Conservation (phyloP, 1,140 invertebrate genomes). For the Cotesia chilonis region DNA sequence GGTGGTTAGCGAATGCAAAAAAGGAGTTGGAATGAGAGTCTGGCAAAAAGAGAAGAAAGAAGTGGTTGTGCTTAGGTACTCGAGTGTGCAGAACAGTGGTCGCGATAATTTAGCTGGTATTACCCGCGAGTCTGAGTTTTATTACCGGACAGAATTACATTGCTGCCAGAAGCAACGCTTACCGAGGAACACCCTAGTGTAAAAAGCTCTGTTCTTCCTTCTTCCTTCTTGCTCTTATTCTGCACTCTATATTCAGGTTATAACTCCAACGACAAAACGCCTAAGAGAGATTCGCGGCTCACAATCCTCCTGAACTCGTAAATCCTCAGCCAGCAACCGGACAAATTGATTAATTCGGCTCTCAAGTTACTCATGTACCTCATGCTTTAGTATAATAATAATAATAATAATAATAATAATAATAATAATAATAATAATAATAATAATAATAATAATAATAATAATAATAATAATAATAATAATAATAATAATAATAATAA, state of each 20-base stretch:
- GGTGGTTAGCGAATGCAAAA: no score
- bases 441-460: background rate
- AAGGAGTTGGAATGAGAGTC: no score
- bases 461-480: background rate
- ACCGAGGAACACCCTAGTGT: constrained; percentile 35
- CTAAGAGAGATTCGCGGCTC: background rate
- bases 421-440: background rate
- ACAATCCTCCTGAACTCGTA: background rate
- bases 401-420: background rate
- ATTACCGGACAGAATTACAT: constrained; percentile 53
- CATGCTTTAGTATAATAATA: background rate
- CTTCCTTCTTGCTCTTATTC: constrained; percentile 11
- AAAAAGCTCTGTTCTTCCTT: constrained; percentile 28
- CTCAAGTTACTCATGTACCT: constrained; percentile 2
- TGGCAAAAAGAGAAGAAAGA: background rate
- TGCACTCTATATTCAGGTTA: background rate
- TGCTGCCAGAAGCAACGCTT: constrained; percentile 39
- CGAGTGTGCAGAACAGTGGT: constrained; percentile 38
- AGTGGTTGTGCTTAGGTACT: background rate
- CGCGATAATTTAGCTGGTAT: constrained; percentile 52
- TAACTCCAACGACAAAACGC: background rate
- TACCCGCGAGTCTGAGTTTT: constrained; percentile 52
- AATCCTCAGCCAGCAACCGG: background rate
- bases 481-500: background rate
- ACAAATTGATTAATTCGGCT: constrained; percentile 27